Percentiles rank a stretch among this genome's conserved stretches.
phyloP scores from a whole-genome alignment of 2,888 invertebrate genomes.

The Galeruca laticollis region DNA sequence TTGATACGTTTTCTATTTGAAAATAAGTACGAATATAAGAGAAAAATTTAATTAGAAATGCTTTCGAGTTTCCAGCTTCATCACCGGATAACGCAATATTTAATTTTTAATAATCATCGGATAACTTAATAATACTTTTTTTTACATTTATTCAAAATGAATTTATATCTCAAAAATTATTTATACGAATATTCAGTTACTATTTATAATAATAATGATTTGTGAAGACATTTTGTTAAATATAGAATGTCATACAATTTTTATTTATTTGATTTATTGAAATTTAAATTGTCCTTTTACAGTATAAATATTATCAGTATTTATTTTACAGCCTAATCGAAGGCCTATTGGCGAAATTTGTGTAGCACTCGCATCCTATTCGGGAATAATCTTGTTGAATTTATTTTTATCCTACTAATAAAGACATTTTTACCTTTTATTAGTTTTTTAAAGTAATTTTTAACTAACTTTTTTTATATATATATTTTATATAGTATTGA shows the following conservation, averaged over 20 bases:
- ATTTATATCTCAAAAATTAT: no score
- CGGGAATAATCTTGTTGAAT: conserved; percentile 19
- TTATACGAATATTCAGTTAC: conserved; percentile 4
- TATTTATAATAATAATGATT: conserved; percentile 6
- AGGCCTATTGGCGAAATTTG: conserved; percentile 26
- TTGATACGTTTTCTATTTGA: conserved; percentile 5
- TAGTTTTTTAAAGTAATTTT: conserved; percentile 27
- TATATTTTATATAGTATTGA: conserved; percentile 21
- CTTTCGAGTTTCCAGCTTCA: no score
- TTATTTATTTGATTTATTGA: not conserved
- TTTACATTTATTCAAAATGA: no score
- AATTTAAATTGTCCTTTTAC: conserved; percentile 7
- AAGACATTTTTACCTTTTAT: conserved; percentile 24
- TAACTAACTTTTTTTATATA: conserved; percentile 42
- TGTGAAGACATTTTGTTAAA: conserved; percentile 16
- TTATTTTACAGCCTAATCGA: conserved; percentile 32
- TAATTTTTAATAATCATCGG: no score
- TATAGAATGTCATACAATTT: conserved; percentile 5
- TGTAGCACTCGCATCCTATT: conserved; percentile 23
- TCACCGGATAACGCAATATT: no score
- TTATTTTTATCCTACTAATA: conserved; percentile 32
- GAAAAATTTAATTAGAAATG: no score
- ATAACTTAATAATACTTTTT: no score
- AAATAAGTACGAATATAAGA: not conserved
- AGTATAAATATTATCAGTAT: conserved; percentile 27